Evolutionary conservation across 2,888 invertebrate species (phyloP), one percentile per base, ranked within the genome.

Genomic region (Chymomyza caudatula): DNA sequence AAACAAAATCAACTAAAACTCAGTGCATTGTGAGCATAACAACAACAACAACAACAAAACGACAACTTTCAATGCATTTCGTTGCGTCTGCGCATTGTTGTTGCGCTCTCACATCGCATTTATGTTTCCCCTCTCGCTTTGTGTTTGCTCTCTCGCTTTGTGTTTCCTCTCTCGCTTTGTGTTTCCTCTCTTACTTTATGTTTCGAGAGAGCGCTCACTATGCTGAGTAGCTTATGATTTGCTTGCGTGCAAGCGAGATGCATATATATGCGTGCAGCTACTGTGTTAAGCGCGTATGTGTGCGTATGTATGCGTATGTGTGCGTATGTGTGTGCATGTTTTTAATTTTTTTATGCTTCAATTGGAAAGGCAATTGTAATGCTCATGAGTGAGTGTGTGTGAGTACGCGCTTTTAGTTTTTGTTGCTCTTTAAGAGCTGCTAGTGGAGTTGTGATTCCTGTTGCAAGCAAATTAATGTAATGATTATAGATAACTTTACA

Each of bases 31-130:
- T 15, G 19, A 47, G 19, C n/a, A n/a, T n/a, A n/a, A 62, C 43
- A 63, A 56, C 51, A 68, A 61, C n/a, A 8, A 13, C 47, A 49
- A 51, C 51, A 74, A 80, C 69, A 74, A 74, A 67, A 61, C 55
- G 70, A 37, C n/a, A 51, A 65, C 62, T 70, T 63, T 70, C 60
- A 64, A 71, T 81, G 78, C 76, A 78, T 71, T 82, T 79, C 63
- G 60, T 43, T 68, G 81, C 78, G 85, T 71, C 65, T 78, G 85
- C 86, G 82, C 69, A 52, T 54, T 60, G 13, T 20, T 58, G 15
- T 1, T 61, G 19, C 61, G 63, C 63, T 60, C 42, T 49, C 29
- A 37, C 62, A n/a, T n/a, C n/a, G n/a, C n/a, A n/a, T 68, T 47
- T 56, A 47, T 53, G 13, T 47, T 63, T 56, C 44, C 44, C 43